phyloP scores from a whole-genome alignment of 2,888 invertebrate species.

The Timandra comae region DNA sequence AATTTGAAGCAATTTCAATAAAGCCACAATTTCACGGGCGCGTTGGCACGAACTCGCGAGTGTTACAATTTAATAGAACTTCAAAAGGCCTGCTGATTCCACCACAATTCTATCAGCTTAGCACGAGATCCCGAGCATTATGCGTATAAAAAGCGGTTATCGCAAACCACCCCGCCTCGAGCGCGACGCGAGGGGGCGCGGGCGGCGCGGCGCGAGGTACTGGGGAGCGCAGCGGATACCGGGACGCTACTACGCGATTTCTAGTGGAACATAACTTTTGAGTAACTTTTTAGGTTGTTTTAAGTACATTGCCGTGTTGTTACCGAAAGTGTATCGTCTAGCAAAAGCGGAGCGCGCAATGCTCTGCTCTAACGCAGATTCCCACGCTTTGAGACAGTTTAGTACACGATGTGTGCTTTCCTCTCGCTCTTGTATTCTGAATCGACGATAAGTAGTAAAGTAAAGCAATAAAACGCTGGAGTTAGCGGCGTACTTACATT shows the following conservation, averaged over 20 bases:
- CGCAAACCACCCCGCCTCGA: conserved; percentile 37
- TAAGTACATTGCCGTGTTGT: conserved; percentile 51
- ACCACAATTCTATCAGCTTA: conserved; percentile 76
- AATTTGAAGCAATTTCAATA: conserved; percentile 67
- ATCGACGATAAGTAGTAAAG: conserved; percentile 26
- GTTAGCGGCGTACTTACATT: conserved; percentile 14
- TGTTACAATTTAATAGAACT: conserved; percentile 75
- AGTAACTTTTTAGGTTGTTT: conserved; percentile 48
- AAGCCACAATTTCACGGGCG: conserved; percentile 71
- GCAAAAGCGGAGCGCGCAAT: conserved; percentile 26
- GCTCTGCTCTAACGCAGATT: conserved; percentile 11
- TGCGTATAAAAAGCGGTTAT: conserved; percentile 75
- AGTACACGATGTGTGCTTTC: conserved; percentile 34
- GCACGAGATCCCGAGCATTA: conserved; percentile 70
- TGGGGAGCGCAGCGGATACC: conserved; percentile 26
- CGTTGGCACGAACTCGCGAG: conserved; percentile 69
- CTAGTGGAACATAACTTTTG: conserved; percentile 37
- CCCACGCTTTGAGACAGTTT: conserved; percentile 9
- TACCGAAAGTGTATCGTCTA: conserved; percentile 30
- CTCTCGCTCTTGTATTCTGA: conserved; percentile 29
- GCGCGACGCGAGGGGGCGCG: conserved; percentile 15
- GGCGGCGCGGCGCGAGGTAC: conserved; percentile 12
- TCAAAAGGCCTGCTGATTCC: conserved; percentile 74
- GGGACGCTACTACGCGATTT: conserved; percentile 33
- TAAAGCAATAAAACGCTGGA: conserved; percentile 20